Conservation (phyloP, 2,797 vertebrate genomes). For the Tauraco hartlaubi region DNA sequence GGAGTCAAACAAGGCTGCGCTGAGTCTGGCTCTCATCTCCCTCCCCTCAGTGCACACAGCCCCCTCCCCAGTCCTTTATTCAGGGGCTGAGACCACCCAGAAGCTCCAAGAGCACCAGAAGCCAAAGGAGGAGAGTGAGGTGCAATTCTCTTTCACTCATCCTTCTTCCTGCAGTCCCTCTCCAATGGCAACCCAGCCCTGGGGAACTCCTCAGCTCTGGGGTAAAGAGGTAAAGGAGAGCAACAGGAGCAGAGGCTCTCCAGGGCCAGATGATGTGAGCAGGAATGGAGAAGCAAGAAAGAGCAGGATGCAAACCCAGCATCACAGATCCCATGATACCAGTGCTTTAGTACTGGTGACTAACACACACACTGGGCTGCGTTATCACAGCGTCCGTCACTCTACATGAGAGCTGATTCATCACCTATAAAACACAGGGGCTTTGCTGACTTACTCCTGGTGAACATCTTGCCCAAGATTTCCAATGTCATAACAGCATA, state of each 20-base stretch:
- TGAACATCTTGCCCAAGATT: background rate
- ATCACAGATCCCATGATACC: background rate
- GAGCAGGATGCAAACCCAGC: background rate
- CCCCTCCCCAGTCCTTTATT: background rate
- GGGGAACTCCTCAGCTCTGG: background rate
- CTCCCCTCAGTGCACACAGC: background rate
- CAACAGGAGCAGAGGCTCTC: background rate
- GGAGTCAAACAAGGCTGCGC: background rate
- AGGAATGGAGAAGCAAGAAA: background rate
- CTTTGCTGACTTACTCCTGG: background rate
- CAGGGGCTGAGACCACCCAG: background rate
- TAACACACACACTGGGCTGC: accelerated
- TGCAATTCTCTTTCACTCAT: background rate
- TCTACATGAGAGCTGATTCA: background rate
- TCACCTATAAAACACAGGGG: background rate
- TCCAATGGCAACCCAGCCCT: background rate
- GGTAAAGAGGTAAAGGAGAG: background rate
- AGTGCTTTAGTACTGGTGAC: background rate
- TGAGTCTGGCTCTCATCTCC: background rate
- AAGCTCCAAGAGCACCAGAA: background rate
- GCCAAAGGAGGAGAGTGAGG: background rate
- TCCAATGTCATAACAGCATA: background rate
- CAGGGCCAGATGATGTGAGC: background rate
- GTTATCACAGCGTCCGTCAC: background rate
- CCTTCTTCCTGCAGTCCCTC: background rate